Evolutionary conservation across 2,797 vertebrate species (phyloP).

Genomic region (Bovichtus diacanthus): DNA sequence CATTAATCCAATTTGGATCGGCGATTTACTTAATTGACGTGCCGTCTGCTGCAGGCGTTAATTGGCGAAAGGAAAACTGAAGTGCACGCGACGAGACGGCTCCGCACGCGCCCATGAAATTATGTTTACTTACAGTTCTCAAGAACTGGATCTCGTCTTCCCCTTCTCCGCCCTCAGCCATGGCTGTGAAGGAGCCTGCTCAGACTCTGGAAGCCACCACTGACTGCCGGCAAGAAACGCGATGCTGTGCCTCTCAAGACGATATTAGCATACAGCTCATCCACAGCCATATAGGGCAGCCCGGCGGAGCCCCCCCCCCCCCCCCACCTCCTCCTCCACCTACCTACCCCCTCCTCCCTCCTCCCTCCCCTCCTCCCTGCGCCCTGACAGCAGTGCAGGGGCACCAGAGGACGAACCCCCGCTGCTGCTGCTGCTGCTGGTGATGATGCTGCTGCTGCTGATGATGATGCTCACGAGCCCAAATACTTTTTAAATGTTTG

Average conservation of each 20-base stretch:
- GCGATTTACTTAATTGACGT: slow-evolving; percentile 25
- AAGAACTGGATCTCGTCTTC: slow-evolving; percentile 99
- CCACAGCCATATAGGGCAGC: slow-evolving; percentile 96
- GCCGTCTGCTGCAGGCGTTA: slow-evolving; percentile 32
- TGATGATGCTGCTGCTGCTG: slow-evolving; percentile 11
- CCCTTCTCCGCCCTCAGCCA: slow-evolving; percentile 97
- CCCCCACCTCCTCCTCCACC: slow-evolving; percentile 50
- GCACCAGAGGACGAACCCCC: slow-evolving; percentile 30
- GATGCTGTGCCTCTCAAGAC: slow-evolving; percentile 85
- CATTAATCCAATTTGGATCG: slow-evolving; percentile 20
- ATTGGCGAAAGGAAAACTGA: slow-evolving; percentile 33
- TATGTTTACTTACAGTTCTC: slow-evolving; percentile 93
- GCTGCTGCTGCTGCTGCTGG: too few species aligned
- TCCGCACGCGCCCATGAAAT: slow-evolving; percentile 18
- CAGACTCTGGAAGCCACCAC: slow-evolving; percentile 89
- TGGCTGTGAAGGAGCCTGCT: slow-evolving; percentile 93
- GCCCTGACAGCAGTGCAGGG: slow-evolving; percentile 61
- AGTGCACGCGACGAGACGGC: slow-evolving; percentile 6
- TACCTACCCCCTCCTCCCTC: slow-evolving; percentile 16
- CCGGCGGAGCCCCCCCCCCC: slow-evolving; percentile 54
- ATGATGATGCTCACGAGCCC: slow-evolving; percentile 6
- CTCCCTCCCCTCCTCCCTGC: slow-evolving; percentile 37
- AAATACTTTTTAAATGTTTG: slow-evolving; percentile 9
- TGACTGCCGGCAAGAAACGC: slow-evolving; percentile 85
- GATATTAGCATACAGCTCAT: slow-evolving; percentile 94